These are phyloP conservation scores for Onychomys arenicola DNA, from an alignment of 2,797 vertebrate species.

Conservation along the genomic window DNA sequence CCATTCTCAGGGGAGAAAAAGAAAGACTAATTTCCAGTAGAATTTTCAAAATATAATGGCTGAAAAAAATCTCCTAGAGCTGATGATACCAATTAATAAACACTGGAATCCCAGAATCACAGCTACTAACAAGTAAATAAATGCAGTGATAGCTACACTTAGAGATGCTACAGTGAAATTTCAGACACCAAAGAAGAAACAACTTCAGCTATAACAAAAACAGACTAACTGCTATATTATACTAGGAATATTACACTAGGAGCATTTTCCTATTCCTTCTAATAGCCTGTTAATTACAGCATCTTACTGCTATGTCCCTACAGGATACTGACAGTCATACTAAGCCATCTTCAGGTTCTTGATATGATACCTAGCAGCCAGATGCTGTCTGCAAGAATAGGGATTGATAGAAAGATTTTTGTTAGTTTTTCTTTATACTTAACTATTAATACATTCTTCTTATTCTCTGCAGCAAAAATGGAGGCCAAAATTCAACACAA, in stretches of 20 bases:
- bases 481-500: not conserved
- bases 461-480: not conserved
- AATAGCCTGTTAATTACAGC: not conserved
- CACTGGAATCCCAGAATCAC: not conserved
- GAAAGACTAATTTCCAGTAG: not conserved
- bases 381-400: not conserved
- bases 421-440: not conserved
- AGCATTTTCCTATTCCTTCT: not conserved
- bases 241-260: not conserved
- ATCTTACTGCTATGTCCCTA: not conserved
- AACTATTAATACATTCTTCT: not conserved
- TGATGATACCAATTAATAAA: not conserved
- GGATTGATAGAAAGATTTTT: not conserved
- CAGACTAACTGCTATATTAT: not conserved
- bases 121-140: not conserved
- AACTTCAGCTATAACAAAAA: not conserved
- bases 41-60: not conserved
- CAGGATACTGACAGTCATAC: not conserved
- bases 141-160: not conserved
- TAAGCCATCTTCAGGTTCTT: not conserved
- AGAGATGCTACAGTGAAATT: not conserved
- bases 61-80: not conserved
- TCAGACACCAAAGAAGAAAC: not conserved
- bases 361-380: not conserved
- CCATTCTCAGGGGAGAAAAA: not conserved